phyloP scores from a whole-genome alignment of 2,113 vertebrate species.

The Oryzias woworae region DNA sequence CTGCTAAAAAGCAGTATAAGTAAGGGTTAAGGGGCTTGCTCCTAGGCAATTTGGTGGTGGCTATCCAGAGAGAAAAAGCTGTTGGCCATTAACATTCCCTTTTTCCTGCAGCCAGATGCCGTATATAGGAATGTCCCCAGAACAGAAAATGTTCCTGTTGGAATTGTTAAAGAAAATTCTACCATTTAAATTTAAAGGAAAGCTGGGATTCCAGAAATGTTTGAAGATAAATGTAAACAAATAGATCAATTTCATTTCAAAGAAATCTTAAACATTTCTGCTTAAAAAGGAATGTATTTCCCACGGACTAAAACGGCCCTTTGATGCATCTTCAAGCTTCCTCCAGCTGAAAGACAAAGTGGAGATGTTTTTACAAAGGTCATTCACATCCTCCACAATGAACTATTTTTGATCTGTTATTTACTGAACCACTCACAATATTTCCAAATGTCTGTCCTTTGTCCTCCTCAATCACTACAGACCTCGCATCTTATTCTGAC shows the following conservation, averaged over 20 bases:
- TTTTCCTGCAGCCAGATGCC: constrained; percentile 7
- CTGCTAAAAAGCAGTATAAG: constrained; percentile 42
- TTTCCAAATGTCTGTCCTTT: constrained; percentile 17
- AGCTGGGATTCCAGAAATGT: not conserved
- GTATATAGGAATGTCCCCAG: constrained; percentile 19
- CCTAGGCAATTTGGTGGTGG: constrained; percentile 28
- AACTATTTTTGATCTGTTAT: constrained; percentile 41
- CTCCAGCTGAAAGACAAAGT: constrained; percentile 22
- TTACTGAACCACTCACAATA: constrained; percentile 38
- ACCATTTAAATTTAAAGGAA: constrained; percentile 8
- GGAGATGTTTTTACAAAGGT: constrained; percentile 51
- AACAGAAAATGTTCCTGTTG: constrained; percentile 15
- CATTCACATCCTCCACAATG: constrained; percentile 38
- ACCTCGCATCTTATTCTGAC: not conserved
- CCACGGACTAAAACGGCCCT: not conserved
- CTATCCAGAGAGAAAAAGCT: constrained; percentile 32
- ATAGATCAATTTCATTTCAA: too few species aligned
- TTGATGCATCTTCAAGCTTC: constrained; percentile 40
- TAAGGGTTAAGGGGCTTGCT: constrained; percentile 70
- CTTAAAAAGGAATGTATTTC: not conserved
- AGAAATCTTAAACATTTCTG: too few species aligned
- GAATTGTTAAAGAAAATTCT: constrained; percentile 7
- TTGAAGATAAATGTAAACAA: too few species aligned
- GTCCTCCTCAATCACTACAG: not conserved
- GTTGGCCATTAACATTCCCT: constrained; percentile 36